Evolutionary conservation across 2,888 invertebrate genomes (phyloP), one percentile per base, ranked within the genome.

Genomic region (Glyphotaelius pellucidus): DNA sequence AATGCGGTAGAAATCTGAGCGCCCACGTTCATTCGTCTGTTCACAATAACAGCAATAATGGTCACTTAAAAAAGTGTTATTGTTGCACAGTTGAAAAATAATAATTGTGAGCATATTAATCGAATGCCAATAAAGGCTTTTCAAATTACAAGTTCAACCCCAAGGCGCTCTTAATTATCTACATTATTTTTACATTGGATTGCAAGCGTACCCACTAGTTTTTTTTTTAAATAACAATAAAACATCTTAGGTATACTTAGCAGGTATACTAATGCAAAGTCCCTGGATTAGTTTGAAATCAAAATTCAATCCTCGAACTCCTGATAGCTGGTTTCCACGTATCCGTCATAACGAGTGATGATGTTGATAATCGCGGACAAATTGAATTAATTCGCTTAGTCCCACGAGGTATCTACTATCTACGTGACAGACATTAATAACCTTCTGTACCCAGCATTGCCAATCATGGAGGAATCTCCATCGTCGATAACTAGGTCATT

Each of bases 401-500:
- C 83, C 83, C 83, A 19, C 83, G 83, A 83, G 25, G 86, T 86
- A 42, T 31, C 12, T 86, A 67, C 67, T 86, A 42, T 31, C 12
- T 86, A 67, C 67, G 67, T 67, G 67, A 67, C 67, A n/a, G 86
- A 38, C 30, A 83, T 83, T 83, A 83, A 85, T 85, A 85, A 85
- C 85, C 42, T 85, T 85, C n/a, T 12, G 30, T 67, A 67, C 15
- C 67, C 30, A 25, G 31, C 25, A 52, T 32, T 47, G n/a, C 87
- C 87, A 67, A 87, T 67, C 67, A 35, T 52, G 87, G 30, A 38
- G 25, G 85, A 38, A 67, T 88, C 67, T 88, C 35, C 79, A 25
- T 67, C 67, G 2, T 67, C 67, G 30, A 52, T 30, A 89, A 80
- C 89, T 91, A 80, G 91, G 89, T 80, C 91, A 91, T 87, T 80